Percentiles rank a stretch among this genome's conserved stretches.
These are phyloP conservation scores for Netelia fuscicornis DNA, from an alignment of 2,888 invertebrate species.

Conservation along the genomic window DNA sequence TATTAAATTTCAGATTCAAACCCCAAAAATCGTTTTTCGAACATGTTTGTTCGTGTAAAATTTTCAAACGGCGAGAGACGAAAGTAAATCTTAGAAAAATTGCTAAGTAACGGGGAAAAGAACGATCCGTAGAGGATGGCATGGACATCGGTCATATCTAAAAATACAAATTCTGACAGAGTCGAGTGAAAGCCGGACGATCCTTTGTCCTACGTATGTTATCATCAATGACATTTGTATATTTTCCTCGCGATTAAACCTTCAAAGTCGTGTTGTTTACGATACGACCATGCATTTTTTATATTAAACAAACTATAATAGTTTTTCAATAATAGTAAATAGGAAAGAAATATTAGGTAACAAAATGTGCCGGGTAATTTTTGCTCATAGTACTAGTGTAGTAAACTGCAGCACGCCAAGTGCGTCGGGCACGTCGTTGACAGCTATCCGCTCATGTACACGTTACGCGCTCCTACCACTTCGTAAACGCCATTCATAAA, in stretches of 20 bases:
- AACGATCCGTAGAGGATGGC: neutral
- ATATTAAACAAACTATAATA: no score
- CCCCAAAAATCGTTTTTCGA: no score
- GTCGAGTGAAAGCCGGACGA: slow-evolving; percentile 38
- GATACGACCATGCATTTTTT: no score
- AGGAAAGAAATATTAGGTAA: neutral
- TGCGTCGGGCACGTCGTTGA: slow-evolving; percentile 54
- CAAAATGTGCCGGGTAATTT: neutral
- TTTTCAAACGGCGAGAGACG: neutral
- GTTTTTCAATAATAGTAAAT: neutral
- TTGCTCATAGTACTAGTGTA: neutral
- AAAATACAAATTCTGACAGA: slow-evolving; percentile 54
- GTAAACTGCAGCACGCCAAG: slow-evolving; percentile 39
- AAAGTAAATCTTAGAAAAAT: neutral
- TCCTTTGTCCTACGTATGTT: slow-evolving; percentile 57
- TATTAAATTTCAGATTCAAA: no score
- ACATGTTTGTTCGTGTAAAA: no score
- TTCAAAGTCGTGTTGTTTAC: neutral
- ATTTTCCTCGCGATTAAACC: slow-evolving; percentile 12
- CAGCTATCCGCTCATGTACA: slow-evolving; percentile 51
- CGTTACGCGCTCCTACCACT: neutral
- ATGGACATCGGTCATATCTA: slow-evolving; percentile 50
- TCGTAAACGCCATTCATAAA: no score
- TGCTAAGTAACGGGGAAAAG: neutral
- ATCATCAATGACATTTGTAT: slow-evolving; percentile 25